phyloP scores from a whole-genome alignment of 2,797 vertebrate species.

The Vultur gryphus region DNA sequence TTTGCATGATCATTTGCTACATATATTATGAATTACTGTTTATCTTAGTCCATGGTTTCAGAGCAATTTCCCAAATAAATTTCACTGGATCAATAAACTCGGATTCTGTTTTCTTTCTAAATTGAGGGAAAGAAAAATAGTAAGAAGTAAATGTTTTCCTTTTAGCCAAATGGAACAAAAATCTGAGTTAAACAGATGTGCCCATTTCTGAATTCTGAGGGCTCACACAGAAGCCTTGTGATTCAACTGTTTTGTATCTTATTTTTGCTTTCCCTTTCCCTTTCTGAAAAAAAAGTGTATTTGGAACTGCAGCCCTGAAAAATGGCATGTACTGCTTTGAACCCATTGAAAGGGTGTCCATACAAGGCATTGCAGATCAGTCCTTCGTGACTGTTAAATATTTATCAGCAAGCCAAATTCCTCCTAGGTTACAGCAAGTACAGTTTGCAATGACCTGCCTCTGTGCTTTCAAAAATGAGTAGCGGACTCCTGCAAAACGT shows the following conservation, averaged over 20 bases:
- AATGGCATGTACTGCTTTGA: neutral
- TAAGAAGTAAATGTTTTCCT: conserved; percentile 2
- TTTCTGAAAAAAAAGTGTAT: neutral
- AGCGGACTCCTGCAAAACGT: neutral
- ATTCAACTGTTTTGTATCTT: conserved; percentile 8
- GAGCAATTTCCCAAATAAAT: conserved; percentile 47
- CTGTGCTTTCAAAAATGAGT: neutral
- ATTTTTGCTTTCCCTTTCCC: neutral
- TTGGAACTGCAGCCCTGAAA: conserved; percentile 12
- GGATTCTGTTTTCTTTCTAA: conserved; percentile 29
- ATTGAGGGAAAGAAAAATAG: conserved; percentile 13
- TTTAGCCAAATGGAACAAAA: conserved; percentile 8
- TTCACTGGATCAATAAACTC: conserved; percentile 24
- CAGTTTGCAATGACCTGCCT: conserved; percentile 33
- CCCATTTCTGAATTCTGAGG: neutral
- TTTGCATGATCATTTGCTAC: conserved; percentile 35
- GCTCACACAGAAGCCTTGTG: neutral
- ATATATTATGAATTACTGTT: conserved; percentile 23
- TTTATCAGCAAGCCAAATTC: conserved; percentile 52
- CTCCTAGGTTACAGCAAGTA: conserved; percentile 47
- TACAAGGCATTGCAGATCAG: conserved; percentile 15
- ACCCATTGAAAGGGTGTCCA: conserved; percentile 5
- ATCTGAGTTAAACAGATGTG: neutral
- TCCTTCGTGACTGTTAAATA: conserved; percentile 23
- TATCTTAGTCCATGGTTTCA: neutral